phyloP scores from a whole-genome alignment of 1,140 invertebrate species.

The Penaeus vannamei region DNA sequence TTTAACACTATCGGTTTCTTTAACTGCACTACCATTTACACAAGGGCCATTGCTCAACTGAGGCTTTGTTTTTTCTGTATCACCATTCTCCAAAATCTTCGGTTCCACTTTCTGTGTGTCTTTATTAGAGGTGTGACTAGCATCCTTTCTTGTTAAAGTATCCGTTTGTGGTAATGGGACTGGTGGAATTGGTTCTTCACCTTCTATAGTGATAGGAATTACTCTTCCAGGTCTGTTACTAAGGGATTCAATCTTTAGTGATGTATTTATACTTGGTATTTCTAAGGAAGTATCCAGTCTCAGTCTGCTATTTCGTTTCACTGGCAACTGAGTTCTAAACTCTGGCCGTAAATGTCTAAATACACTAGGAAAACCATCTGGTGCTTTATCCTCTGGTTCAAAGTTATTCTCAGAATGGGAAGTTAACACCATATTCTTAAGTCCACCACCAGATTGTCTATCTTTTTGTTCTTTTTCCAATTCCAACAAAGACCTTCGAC shows the following conservation, averaged over 20 bases:
- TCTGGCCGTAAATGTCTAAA: conserved; percentile 85
- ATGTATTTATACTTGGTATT: conserved; percentile 6
- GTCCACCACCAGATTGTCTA: conserved; percentile 41
- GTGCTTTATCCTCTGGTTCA: conserved; percentile 61
- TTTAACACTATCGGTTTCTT: conserved; percentile 5
- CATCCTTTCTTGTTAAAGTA: conserved; percentile 22
- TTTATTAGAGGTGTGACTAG: too few species aligned
- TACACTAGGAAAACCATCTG: conserved; percentile 73
- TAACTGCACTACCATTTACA: conserved; percentile 49
- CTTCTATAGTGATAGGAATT: conserved; percentile 51
- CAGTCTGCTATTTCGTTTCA: conserved; percentile 69
- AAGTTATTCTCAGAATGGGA: conserved; percentile 58
- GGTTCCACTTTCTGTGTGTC: too few species aligned
- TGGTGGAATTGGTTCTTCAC: conserved; percentile 20
- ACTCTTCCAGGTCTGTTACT: conserved; percentile 55
- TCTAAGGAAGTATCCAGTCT: conserved; percentile 5
- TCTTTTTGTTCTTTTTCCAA: conserved; percentile 53
- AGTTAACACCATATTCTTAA: conserved; percentile 36
- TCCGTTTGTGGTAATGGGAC: conserved; percentile 47
- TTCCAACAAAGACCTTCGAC: conserved; percentile 62
- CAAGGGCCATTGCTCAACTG: neutral
- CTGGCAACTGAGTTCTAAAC: conserved; percentile 85
- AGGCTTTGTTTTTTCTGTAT: conserved; percentile 37
- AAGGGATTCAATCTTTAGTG: conserved; percentile 1
- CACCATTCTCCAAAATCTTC: conserved; percentile 41